Conservation (phyloP, 2,113 vertebrate genomes). For the Gymnogyps californianus region DNA sequence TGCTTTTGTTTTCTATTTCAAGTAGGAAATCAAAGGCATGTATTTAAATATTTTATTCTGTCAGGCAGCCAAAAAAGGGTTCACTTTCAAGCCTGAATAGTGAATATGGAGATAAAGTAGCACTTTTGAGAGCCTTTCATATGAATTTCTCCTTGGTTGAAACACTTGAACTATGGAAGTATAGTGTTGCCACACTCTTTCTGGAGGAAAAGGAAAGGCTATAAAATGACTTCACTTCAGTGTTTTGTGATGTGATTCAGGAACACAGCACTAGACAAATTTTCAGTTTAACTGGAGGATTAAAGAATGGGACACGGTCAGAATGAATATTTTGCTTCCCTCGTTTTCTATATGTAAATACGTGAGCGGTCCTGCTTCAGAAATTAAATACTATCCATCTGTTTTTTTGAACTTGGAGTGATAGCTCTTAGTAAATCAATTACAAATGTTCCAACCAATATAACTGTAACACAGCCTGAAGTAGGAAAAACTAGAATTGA, state of each 20-base stretch:
- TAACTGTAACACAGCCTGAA: neutral
- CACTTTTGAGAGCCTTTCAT: constrained; percentile 37
- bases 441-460: neutral
- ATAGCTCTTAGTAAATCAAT: constrained; percentile 35
- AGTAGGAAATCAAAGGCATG: constrained; percentile 5
- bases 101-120: constrained; percentile 23
- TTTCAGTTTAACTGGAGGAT: constrained; percentile 1
- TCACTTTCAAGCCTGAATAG: constrained; percentile 20
- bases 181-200: neutral
- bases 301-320: neutral
- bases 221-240: constrained; percentile 29
- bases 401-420: neutral
- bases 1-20: constrained; percentile 52
- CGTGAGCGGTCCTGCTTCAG: neutral
- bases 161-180: constrained; percentile 2
- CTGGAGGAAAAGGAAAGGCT: neutral
- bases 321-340: constrained; percentile 9
- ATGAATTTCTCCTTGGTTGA: constrained; percentile 25
- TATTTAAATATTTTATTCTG: constrained; percentile 6
- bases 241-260: neutral
- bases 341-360: constrained; percentile 22
- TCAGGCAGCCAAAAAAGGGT: neutral
- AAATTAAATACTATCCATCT: constrained; percentile 21
- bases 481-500: constrained; percentile 1
- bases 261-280: neutral